A percentile compares a stretch with the other conserved stretches of the same genome.
phyloP scores from a whole-genome alignment of 2,113 vertebrate genomes.

The Diphyllodes magnificus region DNA sequence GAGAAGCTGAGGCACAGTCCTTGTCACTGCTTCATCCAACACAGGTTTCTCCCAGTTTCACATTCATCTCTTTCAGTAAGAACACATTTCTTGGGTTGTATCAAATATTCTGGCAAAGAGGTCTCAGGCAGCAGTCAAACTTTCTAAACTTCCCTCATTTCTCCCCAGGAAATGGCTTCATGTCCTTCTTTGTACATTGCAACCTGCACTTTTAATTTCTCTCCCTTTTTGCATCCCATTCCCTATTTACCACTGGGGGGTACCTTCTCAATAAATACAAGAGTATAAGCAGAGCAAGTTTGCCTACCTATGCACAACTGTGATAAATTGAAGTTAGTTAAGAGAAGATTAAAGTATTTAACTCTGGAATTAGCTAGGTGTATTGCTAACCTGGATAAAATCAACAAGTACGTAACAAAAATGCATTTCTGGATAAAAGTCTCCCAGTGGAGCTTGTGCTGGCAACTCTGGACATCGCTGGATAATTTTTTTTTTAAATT shows the following conservation, averaged over 20 bases:
- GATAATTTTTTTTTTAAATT: too few species aligned
- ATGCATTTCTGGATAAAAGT: not conserved
- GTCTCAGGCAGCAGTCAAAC: not conserved
- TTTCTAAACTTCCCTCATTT: not conserved
- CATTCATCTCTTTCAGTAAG: not conserved
- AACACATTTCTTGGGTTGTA: not conserved
- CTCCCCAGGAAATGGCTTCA: not conserved
- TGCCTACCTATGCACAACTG: not conserved
- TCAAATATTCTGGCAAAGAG: not conserved
- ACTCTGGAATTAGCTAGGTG: not conserved
- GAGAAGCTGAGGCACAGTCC: not conserved
- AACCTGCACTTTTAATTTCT: not conserved
- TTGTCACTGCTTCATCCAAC: not conserved
- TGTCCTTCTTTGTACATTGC: not conserved
- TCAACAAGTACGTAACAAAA: not conserved
- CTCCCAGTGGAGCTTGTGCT: not conserved
- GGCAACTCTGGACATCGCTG: not conserved
- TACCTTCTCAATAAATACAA: not conserved
- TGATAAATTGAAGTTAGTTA: not conserved
- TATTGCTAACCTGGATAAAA: not conserved
- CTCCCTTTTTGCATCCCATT: not conserved
- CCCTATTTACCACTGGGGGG: not conserved
- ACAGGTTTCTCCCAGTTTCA: not conserved
- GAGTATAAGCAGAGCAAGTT: not conserved
- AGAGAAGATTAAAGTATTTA: not conserved